These are phyloP conservation scores for Daktulosphaira vitifoliae DNA, from an alignment of 1,140 invertebrate genomes.

Conservation along the genomic window DNA sequence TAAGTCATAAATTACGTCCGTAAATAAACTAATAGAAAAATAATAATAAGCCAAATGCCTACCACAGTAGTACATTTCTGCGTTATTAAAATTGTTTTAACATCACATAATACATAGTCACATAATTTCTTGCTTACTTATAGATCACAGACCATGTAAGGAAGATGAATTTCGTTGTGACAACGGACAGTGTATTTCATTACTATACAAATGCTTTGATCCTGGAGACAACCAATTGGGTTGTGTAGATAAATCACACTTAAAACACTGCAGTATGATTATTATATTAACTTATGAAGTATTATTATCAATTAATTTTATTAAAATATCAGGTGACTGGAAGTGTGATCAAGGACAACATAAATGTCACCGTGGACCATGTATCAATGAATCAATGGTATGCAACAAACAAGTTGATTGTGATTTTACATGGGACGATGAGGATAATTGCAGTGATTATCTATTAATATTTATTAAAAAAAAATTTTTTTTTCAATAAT, in stretches of 20 bases:
- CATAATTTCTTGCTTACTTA: too few relatives aligned
- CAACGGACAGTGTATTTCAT: constrained; percentile 45
- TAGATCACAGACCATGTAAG: constrained; percentile 35
- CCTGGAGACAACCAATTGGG: constrained; percentile 39
- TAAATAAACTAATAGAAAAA: neutral
- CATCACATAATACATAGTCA: too few relatives aligned
- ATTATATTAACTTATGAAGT: too few relatives aligned
- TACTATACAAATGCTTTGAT: constrained; percentile 41
- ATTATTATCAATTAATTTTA: too few relatives aligned
- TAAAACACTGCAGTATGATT: constrained; percentile 45
- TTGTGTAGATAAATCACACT: constrained; percentile 46
- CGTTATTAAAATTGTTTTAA: too few relatives aligned
- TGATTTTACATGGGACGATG: constrained; percentile 44
- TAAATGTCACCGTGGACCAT: constrained; percentile 42
- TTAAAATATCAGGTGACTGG: constrained; percentile 34
- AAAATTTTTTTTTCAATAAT: neutral
- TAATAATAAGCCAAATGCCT: too few relatives aligned
- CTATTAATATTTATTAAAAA: too few relatives aligned
- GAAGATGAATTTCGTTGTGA: constrained; percentile 42
- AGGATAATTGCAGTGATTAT: constrained; percentile 42
- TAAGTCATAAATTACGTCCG: too few relatives aligned
- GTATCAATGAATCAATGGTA: constrained; percentile 39
- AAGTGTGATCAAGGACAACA: constrained; percentile 38
- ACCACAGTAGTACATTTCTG: too few relatives aligned
- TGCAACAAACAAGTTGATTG: constrained; percentile 46